A percentile compares a stretch with the other conserved stretches of the same genome.
Conservation (phyloP, 2,888 invertebrate species). For the Chamaedrilus cognettii region DNA sequence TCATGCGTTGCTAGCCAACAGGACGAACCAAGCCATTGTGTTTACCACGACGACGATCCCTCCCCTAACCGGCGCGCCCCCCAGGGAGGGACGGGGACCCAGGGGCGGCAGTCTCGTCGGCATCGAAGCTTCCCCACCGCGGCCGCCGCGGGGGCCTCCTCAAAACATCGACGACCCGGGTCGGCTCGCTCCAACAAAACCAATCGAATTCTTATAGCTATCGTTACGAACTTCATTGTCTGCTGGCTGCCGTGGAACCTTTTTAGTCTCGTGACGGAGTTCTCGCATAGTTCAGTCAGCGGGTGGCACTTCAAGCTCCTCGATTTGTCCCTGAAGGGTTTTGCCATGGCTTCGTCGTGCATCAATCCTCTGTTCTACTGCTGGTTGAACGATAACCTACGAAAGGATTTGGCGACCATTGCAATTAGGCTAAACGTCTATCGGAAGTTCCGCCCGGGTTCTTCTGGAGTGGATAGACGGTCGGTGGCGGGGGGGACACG, state of each 20-base stretch:
- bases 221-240: conserved; percentile 52
- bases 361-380: conserved; percentile 58
- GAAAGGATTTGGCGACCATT: conserved; percentile 46
- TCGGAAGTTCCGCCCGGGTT: neutral
- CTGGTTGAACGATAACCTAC: conserved; percentile 58
- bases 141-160: conserved; percentile 9
- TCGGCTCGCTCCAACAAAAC: conserved; percentile 44
- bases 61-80: neutral
- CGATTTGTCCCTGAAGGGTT: conserved; percentile 52
- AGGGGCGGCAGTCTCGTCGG: neutral
- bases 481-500: neutral
- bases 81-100: neutral
- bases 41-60: too few species aligned
- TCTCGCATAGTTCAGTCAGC: conserved; percentile 41
- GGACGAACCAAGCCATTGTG: too few species aligned
- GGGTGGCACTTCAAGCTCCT: conserved; percentile 49
- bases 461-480: neutral
- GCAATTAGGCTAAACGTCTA: conserved; percentile 28
- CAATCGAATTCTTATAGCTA: conserved; percentile 52
- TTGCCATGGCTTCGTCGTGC: conserved; percentile 57
- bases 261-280: conserved; percentile 48
- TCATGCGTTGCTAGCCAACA: too few species aligned
- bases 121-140: neutral
- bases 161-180: neutral
- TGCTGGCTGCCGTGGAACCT: conserved; percentile 58